A percentile compares a stretch with the other conserved stretches of the same genome.
Conservation (phyloP, 1,140 invertebrate genomes). For the Hylaeus volcanicus region DNA sequence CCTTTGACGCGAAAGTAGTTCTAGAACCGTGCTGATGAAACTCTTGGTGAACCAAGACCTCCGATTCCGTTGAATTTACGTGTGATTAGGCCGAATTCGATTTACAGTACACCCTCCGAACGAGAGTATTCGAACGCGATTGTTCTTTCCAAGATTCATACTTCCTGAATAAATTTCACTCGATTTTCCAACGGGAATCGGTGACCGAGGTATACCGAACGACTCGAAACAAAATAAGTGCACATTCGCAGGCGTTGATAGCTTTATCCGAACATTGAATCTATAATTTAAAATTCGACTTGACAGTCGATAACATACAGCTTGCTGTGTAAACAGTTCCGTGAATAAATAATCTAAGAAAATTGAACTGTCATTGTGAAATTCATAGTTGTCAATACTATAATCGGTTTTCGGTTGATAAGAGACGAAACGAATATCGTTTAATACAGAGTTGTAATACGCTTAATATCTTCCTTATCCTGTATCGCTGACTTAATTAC, state of each 20-base stretch:
- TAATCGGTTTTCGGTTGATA: not conserved
- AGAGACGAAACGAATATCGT: not conserved
- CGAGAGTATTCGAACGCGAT: too few species aligned
- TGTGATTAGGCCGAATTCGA: not conserved
- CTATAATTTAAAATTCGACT: not conserved
- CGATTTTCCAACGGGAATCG: too few species aligned
- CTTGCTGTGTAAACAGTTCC: not conserved
- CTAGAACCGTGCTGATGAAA: slow-evolving; percentile 13
- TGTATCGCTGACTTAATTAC: too few species aligned
- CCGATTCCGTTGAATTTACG: not conserved
- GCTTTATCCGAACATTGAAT: too few species aligned
- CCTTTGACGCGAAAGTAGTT: slow-evolving; percentile 41
- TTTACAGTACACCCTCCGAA: not conserved
- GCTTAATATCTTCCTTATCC: not conserved
- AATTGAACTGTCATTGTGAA: not conserved
- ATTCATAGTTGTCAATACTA: not conserved
- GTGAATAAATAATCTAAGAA: not conserved
- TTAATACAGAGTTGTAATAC: not conserved
- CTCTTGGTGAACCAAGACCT: not conserved
- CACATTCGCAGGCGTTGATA: not conserved
- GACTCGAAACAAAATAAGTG: too few species aligned
- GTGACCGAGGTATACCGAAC: too few species aligned
- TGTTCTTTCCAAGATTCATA: too few species aligned
- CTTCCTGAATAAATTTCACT: too few species aligned
- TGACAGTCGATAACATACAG: not conserved